Evolutionary conservation across 2,113 vertebrate genomes (phyloP).

Genomic region (Crotophaga sulcirostris): DNA sequence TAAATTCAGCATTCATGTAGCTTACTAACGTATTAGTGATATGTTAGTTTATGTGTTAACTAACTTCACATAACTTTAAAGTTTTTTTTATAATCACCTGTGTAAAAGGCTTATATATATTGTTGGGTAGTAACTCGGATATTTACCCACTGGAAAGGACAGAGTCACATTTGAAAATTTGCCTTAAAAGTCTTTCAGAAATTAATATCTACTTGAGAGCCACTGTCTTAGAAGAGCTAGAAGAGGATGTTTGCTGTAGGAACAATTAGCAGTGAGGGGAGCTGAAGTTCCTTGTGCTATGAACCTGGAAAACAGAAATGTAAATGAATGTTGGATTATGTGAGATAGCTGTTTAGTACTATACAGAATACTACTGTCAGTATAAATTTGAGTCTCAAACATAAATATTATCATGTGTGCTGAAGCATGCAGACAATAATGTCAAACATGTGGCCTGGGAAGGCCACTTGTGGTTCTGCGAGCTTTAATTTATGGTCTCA

Average conservation of each 20-base stretch:
- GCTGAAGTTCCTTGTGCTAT: not conserved
- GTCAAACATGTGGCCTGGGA: not conserved
- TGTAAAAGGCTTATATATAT: not conserved
- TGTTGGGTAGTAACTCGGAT: not conserved
- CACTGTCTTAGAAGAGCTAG: not conserved
- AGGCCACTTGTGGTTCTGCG: not conserved
- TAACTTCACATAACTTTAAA: not conserved
- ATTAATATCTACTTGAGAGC: not conserved
- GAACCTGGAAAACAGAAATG: not conserved
- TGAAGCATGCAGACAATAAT: not conserved
- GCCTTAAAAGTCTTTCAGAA: not conserved
- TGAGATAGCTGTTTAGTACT: not conserved
- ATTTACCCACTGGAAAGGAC: not conserved
- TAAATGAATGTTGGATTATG: not conserved
- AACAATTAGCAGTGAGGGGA: not conserved
- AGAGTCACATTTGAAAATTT: not conserved
- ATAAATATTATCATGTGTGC: not conserved
- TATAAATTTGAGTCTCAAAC: not conserved
- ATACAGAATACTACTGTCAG: not conserved
- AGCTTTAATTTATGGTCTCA: not conserved
- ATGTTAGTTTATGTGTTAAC: not conserved
- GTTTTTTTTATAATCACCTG: not conserved
- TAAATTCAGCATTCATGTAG: not conserved
- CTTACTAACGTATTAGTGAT: not conserved
- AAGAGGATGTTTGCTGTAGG: not conserved